Conservation (phyloP, 64 coral and sea anemone species). For the Orbicella faveolata region DNA sequence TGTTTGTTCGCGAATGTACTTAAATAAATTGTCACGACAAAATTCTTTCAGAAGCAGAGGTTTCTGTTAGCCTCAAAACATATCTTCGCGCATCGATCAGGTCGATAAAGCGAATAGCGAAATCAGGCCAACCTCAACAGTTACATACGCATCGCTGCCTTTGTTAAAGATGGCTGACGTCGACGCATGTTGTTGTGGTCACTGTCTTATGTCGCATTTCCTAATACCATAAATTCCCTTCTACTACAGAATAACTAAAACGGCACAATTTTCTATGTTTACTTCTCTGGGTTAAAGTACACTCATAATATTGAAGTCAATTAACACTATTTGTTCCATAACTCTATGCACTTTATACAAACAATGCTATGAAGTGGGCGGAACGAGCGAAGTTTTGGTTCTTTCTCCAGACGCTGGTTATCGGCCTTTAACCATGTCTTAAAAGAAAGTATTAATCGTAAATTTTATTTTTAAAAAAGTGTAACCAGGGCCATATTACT, state of each 20-base stretch:
- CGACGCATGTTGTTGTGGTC: too few species aligned
- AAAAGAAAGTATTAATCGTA: too few species aligned
- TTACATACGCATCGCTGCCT: constrained; percentile 1
- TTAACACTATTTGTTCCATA: background rate
- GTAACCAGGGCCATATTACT: background rate
- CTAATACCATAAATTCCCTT: background rate
- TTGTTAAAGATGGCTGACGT: background rate
- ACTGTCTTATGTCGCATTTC: background rate
- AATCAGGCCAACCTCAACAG: background rate
- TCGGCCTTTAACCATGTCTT: too few species aligned
- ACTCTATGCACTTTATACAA: background rate
- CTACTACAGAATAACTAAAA: background rate
- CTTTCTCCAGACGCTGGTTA: too few species aligned
- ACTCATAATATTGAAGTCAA: background rate
- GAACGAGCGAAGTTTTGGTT: background rate
- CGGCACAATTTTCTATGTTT: background rate
- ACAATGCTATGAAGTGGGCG: constrained; percentile 9
- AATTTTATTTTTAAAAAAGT: too few species aligned
- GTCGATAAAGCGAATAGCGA: background rate
- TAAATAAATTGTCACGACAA: background rate
- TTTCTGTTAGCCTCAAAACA: background rate
- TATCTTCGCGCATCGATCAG: too few species aligned
- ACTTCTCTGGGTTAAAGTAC: background rate
- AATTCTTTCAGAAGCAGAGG: background rate
- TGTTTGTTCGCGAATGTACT: background rate